phyloP scores from a whole-genome alignment of 2,888 invertebrate genomes.

The Pristionchus fissidentatus region DNA sequence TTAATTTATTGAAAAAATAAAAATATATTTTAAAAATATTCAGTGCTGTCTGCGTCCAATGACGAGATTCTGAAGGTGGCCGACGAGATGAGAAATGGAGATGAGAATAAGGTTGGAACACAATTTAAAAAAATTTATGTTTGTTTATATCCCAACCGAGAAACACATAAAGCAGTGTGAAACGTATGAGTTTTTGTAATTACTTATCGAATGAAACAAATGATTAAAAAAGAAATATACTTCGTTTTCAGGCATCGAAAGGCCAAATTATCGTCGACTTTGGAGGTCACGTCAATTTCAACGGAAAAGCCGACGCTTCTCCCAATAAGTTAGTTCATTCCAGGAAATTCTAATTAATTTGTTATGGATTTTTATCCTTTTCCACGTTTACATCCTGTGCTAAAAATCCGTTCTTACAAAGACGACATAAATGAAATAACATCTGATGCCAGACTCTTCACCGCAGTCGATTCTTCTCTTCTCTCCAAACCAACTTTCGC shows the following conservation, averaged over 20 bases:
- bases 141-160: too few relatives aligned
- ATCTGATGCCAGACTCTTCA: constrained; percentile 7
- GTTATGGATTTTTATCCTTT: too few relatives aligned
- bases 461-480: constrained; percentile 43
- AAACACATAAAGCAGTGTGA: too few relatives aligned
- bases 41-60: neutral
- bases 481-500: constrained; percentile 80
- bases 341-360: too few relatives aligned
- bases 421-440: too few relatives aligned
- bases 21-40: too few relatives aligned
- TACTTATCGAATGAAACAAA: neutral
- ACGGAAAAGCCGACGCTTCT: constrained; percentile 10
- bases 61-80: constrained; percentile 48
- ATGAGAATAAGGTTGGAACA: constrained; percentile 60
- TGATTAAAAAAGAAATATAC: neutral
- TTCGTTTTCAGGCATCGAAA: neutral
- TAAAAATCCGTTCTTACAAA: neutral
- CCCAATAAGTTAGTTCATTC: constrained; percentile 13
- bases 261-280: constrained; percentile 17
- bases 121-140: too few relatives aligned
- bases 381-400: too few relatives aligned
- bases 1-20: too few relatives aligned
- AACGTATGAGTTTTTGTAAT: too few relatives aligned
- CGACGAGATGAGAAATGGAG: constrained; percentile 52
- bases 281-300: constrained; percentile 2